Conservation (phyloP, 2,888 invertebrate species). For the Rhaphigaster nebulosa region DNA sequence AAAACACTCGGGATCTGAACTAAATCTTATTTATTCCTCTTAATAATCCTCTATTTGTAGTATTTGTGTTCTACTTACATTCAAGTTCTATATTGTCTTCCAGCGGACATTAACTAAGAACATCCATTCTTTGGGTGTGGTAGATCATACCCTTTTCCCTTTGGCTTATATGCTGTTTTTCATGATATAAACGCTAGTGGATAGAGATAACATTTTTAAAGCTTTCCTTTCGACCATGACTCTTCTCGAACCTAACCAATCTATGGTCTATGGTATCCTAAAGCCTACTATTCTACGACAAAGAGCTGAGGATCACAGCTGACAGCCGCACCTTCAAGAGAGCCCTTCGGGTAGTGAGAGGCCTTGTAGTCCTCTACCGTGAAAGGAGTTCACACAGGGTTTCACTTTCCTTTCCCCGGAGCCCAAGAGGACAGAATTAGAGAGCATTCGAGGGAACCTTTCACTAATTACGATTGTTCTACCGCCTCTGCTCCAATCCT, state of each 20-base stretch:
- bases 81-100: too few species aligned
- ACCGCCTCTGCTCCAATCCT: not conserved
- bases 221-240: not conserved
- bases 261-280: not conserved
- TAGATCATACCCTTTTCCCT: too few species aligned
- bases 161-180: too few species aligned
- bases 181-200: not conserved
- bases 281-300: not conserved
- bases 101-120: too few species aligned
- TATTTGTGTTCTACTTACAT: too few species aligned
- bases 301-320: too few species aligned
- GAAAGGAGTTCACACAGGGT: conserved; percentile 37
- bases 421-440: conserved; percentile 13
- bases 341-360: not conserved
- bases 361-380: not conserved
- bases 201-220: not conserved
- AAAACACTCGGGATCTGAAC: too few species aligned
- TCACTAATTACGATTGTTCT: conserved; percentile 49
- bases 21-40: too few species aligned
- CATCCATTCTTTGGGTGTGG: too few species aligned
- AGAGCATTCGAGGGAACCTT: conserved; percentile 34
- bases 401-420: not conserved
- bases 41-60: too few species aligned
- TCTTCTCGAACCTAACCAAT: not conserved
- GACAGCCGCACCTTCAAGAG: not conserved